Conservation (phyloP, 1,140 invertebrate genomes). For the Heliconius congener region DNA sequence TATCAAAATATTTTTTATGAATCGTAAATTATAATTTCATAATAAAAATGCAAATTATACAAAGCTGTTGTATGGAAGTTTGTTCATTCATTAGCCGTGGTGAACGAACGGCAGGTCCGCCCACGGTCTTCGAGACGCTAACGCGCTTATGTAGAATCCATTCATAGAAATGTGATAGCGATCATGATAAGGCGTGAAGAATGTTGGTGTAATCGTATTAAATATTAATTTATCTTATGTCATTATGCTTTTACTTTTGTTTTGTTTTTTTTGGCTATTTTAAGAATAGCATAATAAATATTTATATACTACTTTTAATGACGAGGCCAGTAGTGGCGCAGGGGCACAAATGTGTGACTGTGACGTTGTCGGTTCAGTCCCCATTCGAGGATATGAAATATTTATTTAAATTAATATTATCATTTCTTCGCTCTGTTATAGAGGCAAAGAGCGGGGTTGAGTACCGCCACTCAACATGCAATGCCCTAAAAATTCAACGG, state of each 20-base stretch:
- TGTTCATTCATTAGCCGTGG: slow-evolving; percentile 39
- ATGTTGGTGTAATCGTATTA: neutral
- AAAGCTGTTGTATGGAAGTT: slow-evolving; percentile 17
- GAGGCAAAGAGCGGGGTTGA: no score
- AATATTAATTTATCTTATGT: neutral
- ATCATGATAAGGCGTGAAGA: neutral
- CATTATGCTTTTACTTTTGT: neutral
- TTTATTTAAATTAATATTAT: no score
- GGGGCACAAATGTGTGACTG: no score
- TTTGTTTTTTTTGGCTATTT: neutral
- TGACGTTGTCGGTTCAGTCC: no score
- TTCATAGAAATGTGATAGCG: slow-evolving; percentile 14
- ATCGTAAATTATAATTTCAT: neutral
- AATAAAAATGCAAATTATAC: slow-evolving; percentile 27
- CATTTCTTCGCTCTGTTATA: no score
- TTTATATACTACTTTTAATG: no score
- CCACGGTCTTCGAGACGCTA: slow-evolving; percentile 21
- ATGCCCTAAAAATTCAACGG: no score
- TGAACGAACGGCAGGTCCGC: slow-evolving; percentile 41
- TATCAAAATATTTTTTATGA: neutral
- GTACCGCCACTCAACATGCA: no score
- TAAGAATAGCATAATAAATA: no score
- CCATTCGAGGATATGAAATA: no score
- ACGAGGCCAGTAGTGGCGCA: no score
- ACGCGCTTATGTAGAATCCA: neutral